Evolutionary conservation across 1,140 invertebrate species (phyloP), one percentile per base, ranked within the genome.

Genomic region (Halesus radiatus): DNA sequence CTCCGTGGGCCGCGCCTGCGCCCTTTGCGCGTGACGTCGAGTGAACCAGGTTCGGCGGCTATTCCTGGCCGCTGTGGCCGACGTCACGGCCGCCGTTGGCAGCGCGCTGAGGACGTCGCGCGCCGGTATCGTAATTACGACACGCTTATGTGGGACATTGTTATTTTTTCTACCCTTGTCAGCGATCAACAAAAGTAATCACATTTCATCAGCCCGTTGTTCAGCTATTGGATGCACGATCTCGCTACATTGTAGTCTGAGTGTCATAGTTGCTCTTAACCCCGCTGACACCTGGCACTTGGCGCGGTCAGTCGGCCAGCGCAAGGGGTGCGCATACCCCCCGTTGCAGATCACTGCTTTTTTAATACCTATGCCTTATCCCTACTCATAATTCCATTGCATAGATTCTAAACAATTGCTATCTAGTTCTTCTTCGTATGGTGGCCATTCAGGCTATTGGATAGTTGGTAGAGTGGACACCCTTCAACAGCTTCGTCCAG

Each of bases 251-350:
- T 66, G 62, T 66, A 66, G 23, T 22, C 7, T 20, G 16, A n/a
- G 0, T n/a, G 23, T 26, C 16, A 66, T 32, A 32, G 37, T 32
- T 66, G 26, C 26, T 66, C 62, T 66, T 66, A 22, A 66, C 62
- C 62, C 62, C 62, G 62, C 60, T 66, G 62, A 66, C 62, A 10
- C 62, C 60, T 66, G 62, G 32, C 62, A 10, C 62, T 66, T 66
- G 62, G 62, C 62, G 7, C 26, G 22, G 56, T 60, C 16, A 56
- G 53, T 15, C 58, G 13, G 13, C 22, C 22, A 23, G 23, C 20
- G 60, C 23, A 23, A 64, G 15, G 15, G 62, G 22, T 66, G 26
- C 23, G 3, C 22, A 66, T 0, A 4, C 20, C 15, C 18, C 15
- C 22, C 54, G 2, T 22, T 22, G 54, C 54, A 1, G n/a, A 22